Percentiles rank a stretch among this genome's conserved stretches.
Conservation (phyloP, 2,888 invertebrate species). For the Drosophila buzzatii region DNA sequence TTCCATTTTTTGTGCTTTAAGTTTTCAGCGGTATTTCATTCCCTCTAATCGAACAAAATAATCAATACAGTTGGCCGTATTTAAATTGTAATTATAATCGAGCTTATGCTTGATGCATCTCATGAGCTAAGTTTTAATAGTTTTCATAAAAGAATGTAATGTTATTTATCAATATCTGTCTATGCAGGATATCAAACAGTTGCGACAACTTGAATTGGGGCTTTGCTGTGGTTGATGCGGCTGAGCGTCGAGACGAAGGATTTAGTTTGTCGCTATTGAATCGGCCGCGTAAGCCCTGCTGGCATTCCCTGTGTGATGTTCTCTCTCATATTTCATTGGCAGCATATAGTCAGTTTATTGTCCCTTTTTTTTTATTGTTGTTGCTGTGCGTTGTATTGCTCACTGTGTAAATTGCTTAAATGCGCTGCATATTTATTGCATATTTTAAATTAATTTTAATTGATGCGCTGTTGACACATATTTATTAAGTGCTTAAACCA, state of each 20-base stretch:
- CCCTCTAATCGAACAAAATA: not conserved
- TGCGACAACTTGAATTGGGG: not conserved
- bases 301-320: constrained; percentile 43
- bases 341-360: constrained; percentile 13
- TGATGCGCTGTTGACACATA: constrained; percentile 3
- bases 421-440: constrained; percentile 4
- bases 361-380: not conserved
- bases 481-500: not conserved
- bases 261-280: constrained; percentile 40
- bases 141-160: not conserved
- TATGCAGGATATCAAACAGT: constrained; percentile 3
- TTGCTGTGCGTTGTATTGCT: not conserved
- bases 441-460: constrained; percentile 17
- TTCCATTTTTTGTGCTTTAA: constrained; percentile 22
- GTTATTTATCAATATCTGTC: not conserved
- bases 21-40: constrained; percentile 41
- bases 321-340: constrained; percentile 36
- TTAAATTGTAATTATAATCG: not conserved
- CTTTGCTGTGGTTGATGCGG: constrained; percentile 36
- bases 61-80: not conserved
- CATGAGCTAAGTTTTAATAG: not conserved
- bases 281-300: constrained; percentile 16
- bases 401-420: constrained; percentile 27
- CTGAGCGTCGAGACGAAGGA: constrained; percentile 45
- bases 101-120: not conserved